Evolutionary conservation across 1,140 invertebrate genomes (phyloP).

Genomic region (Sinella curviseta): DNA sequence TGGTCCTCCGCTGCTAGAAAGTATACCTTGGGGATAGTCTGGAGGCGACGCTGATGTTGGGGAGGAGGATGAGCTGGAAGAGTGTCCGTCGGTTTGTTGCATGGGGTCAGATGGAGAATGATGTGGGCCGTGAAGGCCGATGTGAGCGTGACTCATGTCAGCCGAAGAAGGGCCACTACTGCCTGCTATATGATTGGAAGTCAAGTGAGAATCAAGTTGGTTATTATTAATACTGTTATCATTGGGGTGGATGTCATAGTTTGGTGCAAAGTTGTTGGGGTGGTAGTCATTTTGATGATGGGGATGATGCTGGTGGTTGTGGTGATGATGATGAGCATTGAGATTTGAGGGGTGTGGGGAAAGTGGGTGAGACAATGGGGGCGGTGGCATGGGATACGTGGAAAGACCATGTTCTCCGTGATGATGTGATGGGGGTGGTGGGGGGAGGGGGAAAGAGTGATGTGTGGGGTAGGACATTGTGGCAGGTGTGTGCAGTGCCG

Average conservation of each 20-base stretch:
- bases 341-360: too few relatives aligned
- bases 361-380: too few relatives aligned
- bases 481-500: background rate
- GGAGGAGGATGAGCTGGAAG: background rate
- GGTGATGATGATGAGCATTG: too few relatives aligned
- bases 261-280: background rate
- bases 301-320: background rate
- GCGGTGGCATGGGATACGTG: background rate
- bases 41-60: background rate
- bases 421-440: background rate
- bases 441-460: background rate
- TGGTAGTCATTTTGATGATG: background rate
- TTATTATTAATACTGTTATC: background rate
- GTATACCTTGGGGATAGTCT: background rate
- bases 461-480: background rate
- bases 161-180: too few relatives aligned
- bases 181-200: background rate
- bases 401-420: background rate
- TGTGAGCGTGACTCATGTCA: background rate
- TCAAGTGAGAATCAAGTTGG: background rate
- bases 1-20: background rate
- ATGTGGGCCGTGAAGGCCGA: background rate
- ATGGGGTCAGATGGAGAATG: background rate
- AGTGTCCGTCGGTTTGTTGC: background rate
- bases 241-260: background rate